Evolutionary conservation across 1,140 invertebrate genomes (phyloP).

Genomic region (Cepaea nemoralis): DNA sequence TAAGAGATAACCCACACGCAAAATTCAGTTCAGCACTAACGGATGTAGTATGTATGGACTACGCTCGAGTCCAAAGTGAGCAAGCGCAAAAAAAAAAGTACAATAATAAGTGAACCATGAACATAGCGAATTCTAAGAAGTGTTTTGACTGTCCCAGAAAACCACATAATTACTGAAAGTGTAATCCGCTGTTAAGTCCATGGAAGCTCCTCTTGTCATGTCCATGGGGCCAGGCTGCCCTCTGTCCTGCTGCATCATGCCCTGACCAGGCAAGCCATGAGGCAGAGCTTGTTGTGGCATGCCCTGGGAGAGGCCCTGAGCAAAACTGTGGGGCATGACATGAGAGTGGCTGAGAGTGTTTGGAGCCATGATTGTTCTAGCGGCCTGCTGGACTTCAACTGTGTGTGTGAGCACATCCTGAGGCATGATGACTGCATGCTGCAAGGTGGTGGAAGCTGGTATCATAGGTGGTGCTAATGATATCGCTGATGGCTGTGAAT

Average conservation of each 20-base stretch:
- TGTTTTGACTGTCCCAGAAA: constrained; percentile 26
- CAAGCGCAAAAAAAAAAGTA: too few relatives aligned
- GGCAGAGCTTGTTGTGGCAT: neutral
- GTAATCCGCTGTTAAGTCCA: constrained; percentile 13
- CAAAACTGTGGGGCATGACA: constrained; percentile 11
- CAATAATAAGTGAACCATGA: neutral
- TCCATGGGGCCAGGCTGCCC: neutral
- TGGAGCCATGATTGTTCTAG: constrained; percentile 9
- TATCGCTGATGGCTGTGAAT: neutral
- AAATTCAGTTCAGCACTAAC: too few relatives aligned
- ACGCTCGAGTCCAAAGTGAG: too few relatives aligned
- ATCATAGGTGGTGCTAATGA: neutral
- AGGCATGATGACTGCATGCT: constrained; percentile 10
- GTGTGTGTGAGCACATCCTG: constrained; percentile 4
- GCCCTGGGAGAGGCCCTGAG: neutral
- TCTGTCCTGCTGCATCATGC: neutral
- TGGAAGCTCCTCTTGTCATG: constrained; percentile 5
- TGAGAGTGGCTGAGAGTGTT: constrained; percentile 3
- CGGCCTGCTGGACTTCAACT: constrained; percentile 5
- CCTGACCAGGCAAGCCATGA: neutral
- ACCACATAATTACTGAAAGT: constrained; percentile 31
- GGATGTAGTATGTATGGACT: too few relatives aligned
- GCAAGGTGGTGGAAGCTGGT: neutral
- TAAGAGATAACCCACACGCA: too few relatives aligned
- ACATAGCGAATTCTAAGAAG: neutral